These are phyloP conservation scores for Caenorhabditis drosophilae DNA, from an alignment of 2,888 invertebrate genomes.

Conservation along the genomic window DNA sequence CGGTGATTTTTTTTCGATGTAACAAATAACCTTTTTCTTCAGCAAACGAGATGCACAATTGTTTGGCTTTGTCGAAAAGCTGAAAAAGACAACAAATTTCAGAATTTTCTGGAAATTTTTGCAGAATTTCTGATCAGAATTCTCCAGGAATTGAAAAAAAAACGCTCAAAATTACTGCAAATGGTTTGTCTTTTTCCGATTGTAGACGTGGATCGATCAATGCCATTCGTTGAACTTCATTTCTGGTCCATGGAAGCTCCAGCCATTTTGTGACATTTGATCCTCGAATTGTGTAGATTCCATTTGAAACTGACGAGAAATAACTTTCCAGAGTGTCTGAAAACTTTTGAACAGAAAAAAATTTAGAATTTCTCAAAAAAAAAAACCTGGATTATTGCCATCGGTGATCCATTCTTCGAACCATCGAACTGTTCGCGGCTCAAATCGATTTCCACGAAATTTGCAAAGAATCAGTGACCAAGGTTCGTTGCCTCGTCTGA, in stretches of 20 bases:
- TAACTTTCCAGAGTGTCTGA: conserved; percentile 62
- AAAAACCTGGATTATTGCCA: conserved; percentile 50
- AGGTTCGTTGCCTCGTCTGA: conserved; percentile 37
- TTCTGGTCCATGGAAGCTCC: conserved; percentile 50
- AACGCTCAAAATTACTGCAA: conserved; percentile 38
- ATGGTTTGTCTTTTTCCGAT: conserved; percentile 28
- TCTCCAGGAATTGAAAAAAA: too few relatives aligned
- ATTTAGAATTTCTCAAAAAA: not conserved
- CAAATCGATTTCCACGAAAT: conserved; percentile 40
- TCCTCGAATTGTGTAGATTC: conserved; percentile 63
- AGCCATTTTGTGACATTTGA: conserved; percentile 62
- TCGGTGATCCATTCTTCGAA: conserved; percentile 57
- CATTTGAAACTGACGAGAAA: conserved; percentile 65
- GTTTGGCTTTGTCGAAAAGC: conserved; percentile 66
- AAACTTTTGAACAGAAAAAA: conserved; percentile 1
- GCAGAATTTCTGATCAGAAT: too few relatives aligned
- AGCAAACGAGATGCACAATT: conserved; percentile 60
- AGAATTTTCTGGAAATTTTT: not conserved
- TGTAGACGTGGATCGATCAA: conserved; percentile 33
- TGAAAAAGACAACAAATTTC: conserved; percentile 12
- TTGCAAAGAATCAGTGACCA: conserved; percentile 65
- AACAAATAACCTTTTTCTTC: conserved; percentile 42
- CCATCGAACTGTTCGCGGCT: conserved; percentile 59
- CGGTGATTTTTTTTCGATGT: conserved; percentile 56
- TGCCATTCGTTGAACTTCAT: conserved; percentile 54